phyloP scores from a whole-genome alignment of 2,888 invertebrate species.

The Gibbula magus region DNA sequence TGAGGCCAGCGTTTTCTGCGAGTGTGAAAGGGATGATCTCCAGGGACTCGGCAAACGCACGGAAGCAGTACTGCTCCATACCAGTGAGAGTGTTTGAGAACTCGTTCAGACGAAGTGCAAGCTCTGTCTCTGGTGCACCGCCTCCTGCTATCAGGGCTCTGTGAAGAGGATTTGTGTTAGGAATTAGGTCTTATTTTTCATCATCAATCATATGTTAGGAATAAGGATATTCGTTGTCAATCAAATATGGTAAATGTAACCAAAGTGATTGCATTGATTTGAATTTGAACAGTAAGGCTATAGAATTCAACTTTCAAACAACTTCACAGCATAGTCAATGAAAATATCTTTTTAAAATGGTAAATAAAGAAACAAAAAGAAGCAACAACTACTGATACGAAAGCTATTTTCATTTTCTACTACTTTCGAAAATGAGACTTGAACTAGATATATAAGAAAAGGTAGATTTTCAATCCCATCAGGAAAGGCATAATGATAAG shows the following conservation, averaged over 20 bases:
- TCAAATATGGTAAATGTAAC: not conserved
- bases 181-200: too few relatives aligned
- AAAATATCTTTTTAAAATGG: not conserved
- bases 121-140: slow-evolving; percentile 97
- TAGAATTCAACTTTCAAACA: too few relatives aligned
- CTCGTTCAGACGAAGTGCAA: slow-evolving; percentile 88
- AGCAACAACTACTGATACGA: too few relatives aligned
- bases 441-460: too few relatives aligned
- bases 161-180: slow-evolving; percentile 30
- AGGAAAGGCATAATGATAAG: too few relatives aligned
- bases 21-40: slow-evolving; percentile 94
- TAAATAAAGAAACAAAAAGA: not conserved
- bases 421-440: too few relatives aligned
- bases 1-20: slow-evolving; percentile 93
- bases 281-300: too few relatives aligned
- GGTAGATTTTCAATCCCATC: too few relatives aligned
- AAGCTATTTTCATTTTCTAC: too few relatives aligned
- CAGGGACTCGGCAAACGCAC: slow-evolving; percentile 95
- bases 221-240: too few relatives aligned
- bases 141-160: slow-evolving; percentile 94
- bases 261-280: not conserved
- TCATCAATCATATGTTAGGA: too few relatives aligned
- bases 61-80: slow-evolving; percentile 95
- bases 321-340: not conserved
- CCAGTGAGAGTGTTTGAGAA: slow-evolving; percentile 90